Evolutionary conservation across 1,140 invertebrate species (phyloP).

Genomic region (Sminthurinus signatus): DNA sequence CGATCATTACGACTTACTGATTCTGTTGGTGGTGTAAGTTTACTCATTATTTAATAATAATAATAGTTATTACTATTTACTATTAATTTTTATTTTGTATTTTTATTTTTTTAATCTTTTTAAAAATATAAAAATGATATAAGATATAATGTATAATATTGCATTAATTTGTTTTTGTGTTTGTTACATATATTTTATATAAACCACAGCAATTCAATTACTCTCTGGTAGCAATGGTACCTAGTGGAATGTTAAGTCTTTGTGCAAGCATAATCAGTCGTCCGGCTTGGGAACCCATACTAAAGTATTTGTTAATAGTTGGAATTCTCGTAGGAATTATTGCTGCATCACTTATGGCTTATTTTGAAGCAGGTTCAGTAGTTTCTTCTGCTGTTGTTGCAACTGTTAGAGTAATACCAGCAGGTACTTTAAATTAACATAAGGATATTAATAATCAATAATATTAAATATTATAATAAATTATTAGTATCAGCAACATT

Average conservation of each 20-base stretch:
- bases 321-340: conserved; percentile 60
- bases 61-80: too few relatives aligned
- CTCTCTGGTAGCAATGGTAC: conserved; percentile 70
- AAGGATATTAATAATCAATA: too few relatives aligned
- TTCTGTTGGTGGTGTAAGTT: conserved; percentile 29
- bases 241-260: conserved; percentile 62
- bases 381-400: conserved; percentile 47
- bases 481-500: too few relatives aligned
- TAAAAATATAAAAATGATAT: not conserved
- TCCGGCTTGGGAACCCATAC: conserved; percentile 68
- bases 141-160: too few relatives aligned
- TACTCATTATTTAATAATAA: not conserved
- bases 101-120: not conserved
- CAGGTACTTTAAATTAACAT: conserved; percentile 43
- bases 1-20: conserved; percentile 49
- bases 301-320: conserved; percentile 62
- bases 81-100: not conserved
- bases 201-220: conserved; percentile 59
- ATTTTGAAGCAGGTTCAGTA: conserved; percentile 65
- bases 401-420: conserved; percentile 37
- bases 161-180: too few relatives aligned
- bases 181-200: too few relatives aligned
- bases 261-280: conserved; percentile 65
- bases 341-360: conserved; percentile 60
- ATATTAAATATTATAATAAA: too few relatives aligned